Base-by-base conservation (phyloP, 2,797 vertebrate species). In the Pseudochirops corinnae region DNA sequence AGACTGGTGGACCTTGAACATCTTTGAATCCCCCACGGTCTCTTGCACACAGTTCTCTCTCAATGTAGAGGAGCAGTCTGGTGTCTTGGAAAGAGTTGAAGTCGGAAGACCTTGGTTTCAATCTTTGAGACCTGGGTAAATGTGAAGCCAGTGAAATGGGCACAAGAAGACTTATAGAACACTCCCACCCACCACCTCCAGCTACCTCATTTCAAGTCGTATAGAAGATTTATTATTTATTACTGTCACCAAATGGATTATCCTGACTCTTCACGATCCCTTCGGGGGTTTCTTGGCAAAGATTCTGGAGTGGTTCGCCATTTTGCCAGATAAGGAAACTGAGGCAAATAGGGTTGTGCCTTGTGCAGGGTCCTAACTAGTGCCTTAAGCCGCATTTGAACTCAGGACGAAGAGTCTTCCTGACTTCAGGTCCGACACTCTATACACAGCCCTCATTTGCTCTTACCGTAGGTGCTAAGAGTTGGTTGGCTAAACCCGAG, bases 1-100 rank as follows among this genome's bases (percentile, higher is more conserved):
- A 91, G 31, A 92, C 57, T 16, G 67, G 39, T 92, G 92, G 93
- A 93, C 11, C 56, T 82, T 93, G 82, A 67, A 7, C 31, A 93
- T 39, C 33, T 74, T 39, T 87, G 62, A 55, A 58, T 50, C 1
- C 13, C 4, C 26, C 24, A 26, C 57, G 52, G 67, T 82, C 55
- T 33, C 56, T 93, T 91, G 82, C 91, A 57, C 6, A 62, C 46
- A 53, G 56, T 39, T 55, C 39, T 28, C 12, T 39, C 11, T 26
- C 57, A 90, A 24, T 10, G 29, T 50, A 3, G 29, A 50, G 53
- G n/a, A 18, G 12, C 67, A 39, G 62, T 39, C 67, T 74, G 33
- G 67, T 39, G 31, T 46, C 82, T 57, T 62, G 31, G 56, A 52
- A 39, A 74, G 14, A 18, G 62, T 67, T n/a, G 18, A 39, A 39